Percentiles rank a stretch among this genome's conserved stretches.
Evolutionary conservation across 2,113 vertebrate species (phyloP).

Genomic region (Pao palembangensis): DNA sequence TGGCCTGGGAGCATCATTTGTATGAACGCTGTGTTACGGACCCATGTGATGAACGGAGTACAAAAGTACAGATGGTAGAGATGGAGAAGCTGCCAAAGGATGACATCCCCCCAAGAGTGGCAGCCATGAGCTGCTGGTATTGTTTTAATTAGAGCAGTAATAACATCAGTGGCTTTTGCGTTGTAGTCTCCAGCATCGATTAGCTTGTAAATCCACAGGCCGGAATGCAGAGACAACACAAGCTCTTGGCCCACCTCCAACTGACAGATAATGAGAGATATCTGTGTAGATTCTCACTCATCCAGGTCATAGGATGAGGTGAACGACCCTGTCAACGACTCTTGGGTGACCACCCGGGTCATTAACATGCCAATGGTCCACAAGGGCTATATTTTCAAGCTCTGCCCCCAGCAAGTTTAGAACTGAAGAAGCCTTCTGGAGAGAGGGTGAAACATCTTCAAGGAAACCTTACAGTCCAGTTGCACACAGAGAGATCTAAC

Average conservation of each 20-base stretch:
- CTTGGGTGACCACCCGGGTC: too few relatives aligned
- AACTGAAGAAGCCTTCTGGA: too few relatives aligned
- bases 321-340: too few relatives aligned
- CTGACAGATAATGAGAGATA: slow-evolving; percentile 68
- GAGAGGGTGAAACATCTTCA: too few relatives aligned
- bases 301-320: too few relatives aligned
- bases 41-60: slow-evolving; percentile 31
- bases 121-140: slow-evolving; percentile 45
- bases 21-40: slow-evolving; percentile 40
- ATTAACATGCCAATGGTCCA: too few relatives aligned
- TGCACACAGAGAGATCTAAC: too few relatives aligned
- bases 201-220: slow-evolving; percentile 42
- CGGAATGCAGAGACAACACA: slow-evolving; percentile 57
- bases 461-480: too few relatives aligned
- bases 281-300: too few relatives aligned
- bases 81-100: slow-evolving; percentile 45
- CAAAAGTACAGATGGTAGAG: slow-evolving; percentile 54
- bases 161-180: slow-evolving; percentile 45
- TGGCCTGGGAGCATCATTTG: slow-evolving; percentile 43
- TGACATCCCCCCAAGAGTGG: slow-evolving; percentile 27
- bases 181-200: slow-evolving; percentile 51
- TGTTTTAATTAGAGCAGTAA: slow-evolving; percentile 66
- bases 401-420: too few relatives aligned
- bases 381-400: too few relatives aligned
- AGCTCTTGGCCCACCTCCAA: slow-evolving; percentile 54